Evolutionary conservation across 2,113 vertebrate genomes (phyloP), one percentile per base, ranked within the genome.

Genomic region (Epinephelus moara): DNA sequence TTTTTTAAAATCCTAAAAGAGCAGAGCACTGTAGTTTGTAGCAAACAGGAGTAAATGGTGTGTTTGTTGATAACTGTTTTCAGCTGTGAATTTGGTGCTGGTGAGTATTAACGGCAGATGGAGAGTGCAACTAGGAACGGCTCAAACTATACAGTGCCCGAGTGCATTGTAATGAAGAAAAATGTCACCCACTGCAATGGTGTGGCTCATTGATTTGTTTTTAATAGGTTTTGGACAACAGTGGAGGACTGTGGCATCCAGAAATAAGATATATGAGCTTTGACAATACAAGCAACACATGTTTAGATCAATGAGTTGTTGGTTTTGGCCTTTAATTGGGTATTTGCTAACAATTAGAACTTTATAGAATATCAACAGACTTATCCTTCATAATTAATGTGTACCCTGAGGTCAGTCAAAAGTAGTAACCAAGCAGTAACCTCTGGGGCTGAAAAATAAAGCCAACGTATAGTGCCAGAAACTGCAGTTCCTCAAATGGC

Each of bases 131-230:
- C 55, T 1, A 25, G 42, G 18, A 37, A 6, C 30, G 19, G 50
- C 6, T 73, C 42, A 73, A 19, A 60, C 30, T 49, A 30, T 15
- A 37, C 27, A 19, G 21, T 18, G 47, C 14, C 47, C 0, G 3
- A 40, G 47, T 17, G 59, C 27, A 23, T 12, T 37, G 72, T 62
- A 75, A 62, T 62, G 45, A 27, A 30, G 56, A 73, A 47, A 23
- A 45, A 61, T 49, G 18, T 37, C 71, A 47, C 19, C 30, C 57
- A 50, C 45, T 50, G 56, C 70, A 73, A 21, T 3, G 5, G 11
- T 61, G 70, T 18, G 33, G 23, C 40, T 30, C 23, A 47, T 1
- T 45, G 70, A 59, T 42, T 9, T 50, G 45, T 62, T 73, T 70
- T 70, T 55, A 70, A 56, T 56, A 12, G 21, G 7, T 57, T 57